phyloP scores from a whole-genome alignment of 2,113 vertebrate species.

The Pelecanus crispus region DNA sequence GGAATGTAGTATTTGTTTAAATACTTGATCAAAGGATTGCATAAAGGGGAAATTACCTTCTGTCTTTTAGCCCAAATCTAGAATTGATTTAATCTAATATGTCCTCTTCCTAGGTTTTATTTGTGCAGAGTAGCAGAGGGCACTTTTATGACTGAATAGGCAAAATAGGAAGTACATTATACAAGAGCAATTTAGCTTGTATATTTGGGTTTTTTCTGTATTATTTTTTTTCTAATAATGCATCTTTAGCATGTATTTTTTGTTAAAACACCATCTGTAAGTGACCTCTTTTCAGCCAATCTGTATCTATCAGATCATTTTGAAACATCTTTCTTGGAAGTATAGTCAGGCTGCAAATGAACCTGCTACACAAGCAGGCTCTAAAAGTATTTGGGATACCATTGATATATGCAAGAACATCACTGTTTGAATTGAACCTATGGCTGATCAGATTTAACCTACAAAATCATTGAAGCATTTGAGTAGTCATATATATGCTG shows the following conservation, averaged over 20 bases:
- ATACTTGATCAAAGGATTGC: background rate
- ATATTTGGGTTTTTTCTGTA: background rate
- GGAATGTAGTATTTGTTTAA: background rate
- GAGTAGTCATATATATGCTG: background rate
- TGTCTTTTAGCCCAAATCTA: background rate
- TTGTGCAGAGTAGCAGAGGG: background rate
- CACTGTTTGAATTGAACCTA: background rate
- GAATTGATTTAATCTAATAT: background rate
- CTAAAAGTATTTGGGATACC: background rate
- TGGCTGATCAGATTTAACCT: background rate
- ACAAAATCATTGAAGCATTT: background rate
- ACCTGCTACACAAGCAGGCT: background rate
- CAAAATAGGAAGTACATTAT: background rate
- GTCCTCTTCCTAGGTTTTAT: background rate
- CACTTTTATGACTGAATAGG: background rate
- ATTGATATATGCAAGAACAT: background rate
- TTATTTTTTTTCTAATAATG: background rate
- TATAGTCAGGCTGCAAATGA: background rate
- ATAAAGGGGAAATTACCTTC: background rate
- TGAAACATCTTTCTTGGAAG: background rate
- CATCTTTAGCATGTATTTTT: background rate
- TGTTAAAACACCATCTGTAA: background rate
- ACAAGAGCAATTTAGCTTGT: background rate
- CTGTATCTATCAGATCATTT: background rate
- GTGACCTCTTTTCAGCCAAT: background rate